A percentile compares a stretch with the other conserved stretches of the same genome.
Conservation (phyloP, 2,113 vertebrate species). For the Castor canadensis region DNA sequence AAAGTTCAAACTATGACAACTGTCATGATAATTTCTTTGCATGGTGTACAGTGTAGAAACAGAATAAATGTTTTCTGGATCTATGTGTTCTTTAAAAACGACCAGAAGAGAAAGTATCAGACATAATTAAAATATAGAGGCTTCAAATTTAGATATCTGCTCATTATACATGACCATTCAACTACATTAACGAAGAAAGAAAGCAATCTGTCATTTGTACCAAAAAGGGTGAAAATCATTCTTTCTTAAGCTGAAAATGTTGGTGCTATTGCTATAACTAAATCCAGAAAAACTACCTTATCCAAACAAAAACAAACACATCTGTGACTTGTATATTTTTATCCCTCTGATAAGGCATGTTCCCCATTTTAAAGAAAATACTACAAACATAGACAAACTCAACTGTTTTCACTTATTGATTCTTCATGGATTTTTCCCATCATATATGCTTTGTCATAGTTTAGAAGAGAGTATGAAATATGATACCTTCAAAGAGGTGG, state of each 20-base stretch:
- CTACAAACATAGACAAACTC: not conserved
- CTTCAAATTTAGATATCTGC: constrained; percentile 48
- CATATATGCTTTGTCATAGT: not conserved
- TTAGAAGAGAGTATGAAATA: not conserved
- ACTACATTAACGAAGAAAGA: not conserved
- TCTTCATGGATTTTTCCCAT: not conserved
- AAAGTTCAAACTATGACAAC: not conserved
- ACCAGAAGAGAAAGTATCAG: not conserved
- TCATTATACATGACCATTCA: constrained; percentile 33
- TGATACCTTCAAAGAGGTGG: not conserved
- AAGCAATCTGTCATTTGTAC: not conserved
- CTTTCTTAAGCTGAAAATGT: not conserved
- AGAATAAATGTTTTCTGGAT: not conserved
- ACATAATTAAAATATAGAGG: not conserved
- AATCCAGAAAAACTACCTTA: constrained; percentile 4
- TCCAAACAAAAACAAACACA: not conserved
- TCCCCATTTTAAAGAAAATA: not conserved
- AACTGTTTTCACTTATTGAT: not conserved
- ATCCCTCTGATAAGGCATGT: not conserved
- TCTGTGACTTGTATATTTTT: not conserved
- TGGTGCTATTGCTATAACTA: not conserved
- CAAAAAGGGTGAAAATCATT: constrained; percentile 52
- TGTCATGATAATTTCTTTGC: not conserved
- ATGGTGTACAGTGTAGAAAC: not conserved
- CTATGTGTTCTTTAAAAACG: not conserved